Evolutionary conservation across 2,888 invertebrate genomes (phyloP), one percentile per base, ranked within the genome.

Genomic region (Brachylomia viminalis): DNA sequence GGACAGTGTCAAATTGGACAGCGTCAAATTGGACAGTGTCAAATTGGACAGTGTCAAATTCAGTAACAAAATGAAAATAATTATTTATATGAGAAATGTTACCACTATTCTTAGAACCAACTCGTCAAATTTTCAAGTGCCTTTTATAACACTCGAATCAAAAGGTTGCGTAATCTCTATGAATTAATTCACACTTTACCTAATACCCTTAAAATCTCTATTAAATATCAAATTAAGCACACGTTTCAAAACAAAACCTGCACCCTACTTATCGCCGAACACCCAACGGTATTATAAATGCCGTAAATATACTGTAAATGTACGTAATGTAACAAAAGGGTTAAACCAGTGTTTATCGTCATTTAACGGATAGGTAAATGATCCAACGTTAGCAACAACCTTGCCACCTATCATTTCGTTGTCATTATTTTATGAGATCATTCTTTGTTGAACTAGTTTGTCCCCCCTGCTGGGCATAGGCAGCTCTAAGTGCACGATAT

Each of bases 191-290:
- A 70, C 15, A 30, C 10, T 49, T 73, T 20, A 17, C 4, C 49
- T 47, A 52, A 68, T 10, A 64, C 58, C 74, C 54, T 33, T 80
- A 59, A 81, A 73, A 70, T 61, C 52, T 47, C 61, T 15, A 47
- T 85, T 17, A 82, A 85, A 85, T 66, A 74, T 81, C 30, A 75
- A 80, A 82, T 62, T 58, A 67, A 70, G 66, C 52, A 30, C 30
- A 76, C 42, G 47, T 70, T 56, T 33, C n/a, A 33, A 49, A 67
- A 54, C 66, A 85, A 75, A 70, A 62, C 58, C 83, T 58, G 47
- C 66, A 70, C 62, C 83, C 67, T 42, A 67, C 77, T 82, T 82
- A 82, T 70, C 77, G n/a, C 66, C 2, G 13, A 54, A 33, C 20
- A 30, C 58, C 54, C 66, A n/a, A 62, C 69, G 69, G 58, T 27